These are phyloP conservation scores for Tetropium fuscum DNA, from an alignment of 2,888 invertebrate species.

Conservation along the genomic window DNA sequence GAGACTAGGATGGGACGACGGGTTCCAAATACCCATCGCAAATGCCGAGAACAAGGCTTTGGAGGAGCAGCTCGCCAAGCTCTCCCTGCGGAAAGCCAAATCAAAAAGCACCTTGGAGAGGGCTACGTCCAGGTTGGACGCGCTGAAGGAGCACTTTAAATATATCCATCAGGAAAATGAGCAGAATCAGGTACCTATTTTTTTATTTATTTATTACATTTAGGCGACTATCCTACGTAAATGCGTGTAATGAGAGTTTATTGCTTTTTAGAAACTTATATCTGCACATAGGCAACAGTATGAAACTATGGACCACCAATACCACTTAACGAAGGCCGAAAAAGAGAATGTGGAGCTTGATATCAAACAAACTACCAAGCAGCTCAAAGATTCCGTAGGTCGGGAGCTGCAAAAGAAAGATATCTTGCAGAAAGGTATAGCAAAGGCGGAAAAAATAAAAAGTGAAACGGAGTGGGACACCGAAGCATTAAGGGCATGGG, in stretches of 20 bases:
- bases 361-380: constrained; percentile 67
- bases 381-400: constrained; percentile 64
- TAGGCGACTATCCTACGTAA: not conserved
- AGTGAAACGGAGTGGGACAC: constrained; percentile 77
- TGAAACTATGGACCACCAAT: constrained; percentile 74
- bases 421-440: constrained; percentile 69
- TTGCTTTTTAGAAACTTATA: constrained; percentile 70
- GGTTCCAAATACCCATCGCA: constrained; percentile 84
- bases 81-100: constrained; percentile 67
- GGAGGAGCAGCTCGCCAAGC: constrained; percentile 68
- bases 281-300: constrained; percentile 77
- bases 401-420: constrained; percentile 66
- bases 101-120: constrained; percentile 66
- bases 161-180: constrained; percentile 69
- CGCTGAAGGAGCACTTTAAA: constrained; percentile 66
- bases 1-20: constrained; percentile 80
- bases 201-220: not conserved
- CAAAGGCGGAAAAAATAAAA: constrained; percentile 75
- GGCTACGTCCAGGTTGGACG: constrained; percentile 58
- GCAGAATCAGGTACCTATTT: constrained; percentile 69
- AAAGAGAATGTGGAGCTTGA: constrained; percentile 66
- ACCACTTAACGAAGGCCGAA: constrained; percentile 62
- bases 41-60: constrained; percentile 76
- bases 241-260: not conserved
- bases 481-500: constrained; percentile 77